A percentile compares a stretch with the other conserved stretches of the same genome.
phyloP scores from a whole-genome alignment of 2,888 invertebrate species.

The Euclidia mi region DNA sequence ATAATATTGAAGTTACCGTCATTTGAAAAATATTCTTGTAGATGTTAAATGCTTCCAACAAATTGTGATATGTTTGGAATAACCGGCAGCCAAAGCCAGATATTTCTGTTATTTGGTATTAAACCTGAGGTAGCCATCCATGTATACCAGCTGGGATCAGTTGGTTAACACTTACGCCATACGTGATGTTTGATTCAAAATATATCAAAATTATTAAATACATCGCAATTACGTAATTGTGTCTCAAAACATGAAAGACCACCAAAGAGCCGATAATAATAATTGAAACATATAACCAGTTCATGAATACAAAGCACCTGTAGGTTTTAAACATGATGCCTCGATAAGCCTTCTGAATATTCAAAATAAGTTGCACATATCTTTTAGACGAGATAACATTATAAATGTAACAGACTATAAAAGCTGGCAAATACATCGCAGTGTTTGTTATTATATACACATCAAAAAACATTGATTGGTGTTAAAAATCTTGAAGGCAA shows the following conservation, averaged over 20 bases:
- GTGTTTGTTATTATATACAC: not conserved
- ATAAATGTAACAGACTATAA: not conserved
- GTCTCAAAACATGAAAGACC: too few species aligned
- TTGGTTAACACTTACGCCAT: not conserved
- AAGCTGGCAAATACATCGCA: not conserved
- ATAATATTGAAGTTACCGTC: conserved; percentile 7
- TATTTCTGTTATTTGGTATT: not conserved
- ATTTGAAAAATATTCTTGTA: conserved; percentile 10
- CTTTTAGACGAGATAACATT: not conserved
- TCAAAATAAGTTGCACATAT: conserved; percentile 1
- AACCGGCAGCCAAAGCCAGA: not conserved
- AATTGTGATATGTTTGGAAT: not conserved
- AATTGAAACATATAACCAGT: conserved; percentile 14
- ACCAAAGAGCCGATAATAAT: too few species aligned
- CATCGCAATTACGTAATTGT: not conserved
- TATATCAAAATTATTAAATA: not conserved
- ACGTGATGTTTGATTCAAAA: not conserved
- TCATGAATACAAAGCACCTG: not conserved
- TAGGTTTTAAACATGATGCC: conserved; percentile 1
- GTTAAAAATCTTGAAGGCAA: not conserved
- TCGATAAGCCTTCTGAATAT: conserved; percentile 1
- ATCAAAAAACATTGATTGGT: too few species aligned
- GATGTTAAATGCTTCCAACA: conserved; percentile 12
- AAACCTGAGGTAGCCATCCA: not conserved
- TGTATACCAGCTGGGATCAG: not conserved